Base-by-base conservation (phyloP, 2,888 invertebrate genomes). In the Hyalella azteca region DNA sequence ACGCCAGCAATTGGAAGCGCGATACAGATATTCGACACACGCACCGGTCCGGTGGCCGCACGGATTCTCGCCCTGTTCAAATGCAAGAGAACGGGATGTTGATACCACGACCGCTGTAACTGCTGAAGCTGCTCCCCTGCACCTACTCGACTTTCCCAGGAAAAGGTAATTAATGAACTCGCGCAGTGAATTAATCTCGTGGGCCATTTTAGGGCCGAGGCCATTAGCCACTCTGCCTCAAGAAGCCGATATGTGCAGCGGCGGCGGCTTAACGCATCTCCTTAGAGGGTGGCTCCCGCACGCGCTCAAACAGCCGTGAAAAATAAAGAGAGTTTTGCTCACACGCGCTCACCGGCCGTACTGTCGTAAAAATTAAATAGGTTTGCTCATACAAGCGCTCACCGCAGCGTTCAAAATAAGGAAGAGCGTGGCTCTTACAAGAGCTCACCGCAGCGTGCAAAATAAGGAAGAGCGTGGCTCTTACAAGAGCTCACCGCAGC, bases 161-260 rank as follows among this genome's bases (percentile, higher is more conserved):
- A 36, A 9, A n/a, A 11, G 26, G 15, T 36, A 66, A 66, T 66
- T 66, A 66, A 66, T 36, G 66, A 66, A 66, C 66, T 36, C 66
- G 15, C 19, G 66, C 66, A 36, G 66, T 36, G 66, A 66, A 66
- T 66, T 66, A 66, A 66, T 66, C 66, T 66, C 66, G 36, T 66
- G 66, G 66, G 39, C 66, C 66, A 66, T 66, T 66, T 66, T 66
- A 66, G 11, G 66, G 32, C 3, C 66, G 36, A 29, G 66, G 36
- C 66, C 66, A 66, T 66, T 66, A 66, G 66, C 66, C 66, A 7
- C 19, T 32, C 66, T 29, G 66, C 66, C 66, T 39, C 36, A 7
- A 36, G 36, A 29, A n/a, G 26, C 54, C 54, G 45, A 15, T 19
- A 15, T 19, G 2, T 45, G 45, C 19, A 11, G 45, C 11, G 45